These are phyloP conservation scores for Myodes glareolus DNA, from an alignment of 2,113 vertebrate species.

Conservation along the genomic window DNA sequence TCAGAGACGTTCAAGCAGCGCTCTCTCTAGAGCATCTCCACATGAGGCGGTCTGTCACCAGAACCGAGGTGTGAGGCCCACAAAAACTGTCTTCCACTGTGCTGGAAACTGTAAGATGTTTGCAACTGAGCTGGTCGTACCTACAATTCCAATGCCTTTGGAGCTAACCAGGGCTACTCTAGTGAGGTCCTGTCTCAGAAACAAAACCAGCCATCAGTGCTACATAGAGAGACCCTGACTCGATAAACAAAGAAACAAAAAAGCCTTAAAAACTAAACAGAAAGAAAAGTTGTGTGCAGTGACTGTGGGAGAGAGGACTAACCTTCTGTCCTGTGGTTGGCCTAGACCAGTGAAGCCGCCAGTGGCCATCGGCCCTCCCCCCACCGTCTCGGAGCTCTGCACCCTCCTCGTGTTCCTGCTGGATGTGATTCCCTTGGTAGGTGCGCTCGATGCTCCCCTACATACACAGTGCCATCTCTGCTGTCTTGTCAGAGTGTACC, in stretches of 20 bases:
- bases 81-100: background rate
- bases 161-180: background rate
- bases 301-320: background rate
- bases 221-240: background rate
- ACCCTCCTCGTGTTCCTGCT: constrained; percentile 94
- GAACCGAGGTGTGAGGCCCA: background rate
- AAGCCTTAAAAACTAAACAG: background rate
- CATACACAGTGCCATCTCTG: background rate
- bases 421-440: constrained; percentile 96
- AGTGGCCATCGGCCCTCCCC: constrained; percentile 72
- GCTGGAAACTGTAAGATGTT: background rate
- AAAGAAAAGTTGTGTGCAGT: too few species aligned
- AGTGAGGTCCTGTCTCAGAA: background rate
- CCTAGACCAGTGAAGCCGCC: constrained; percentile 79
- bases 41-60: background rate
- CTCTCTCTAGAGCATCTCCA: background rate
- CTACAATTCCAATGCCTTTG: background rate
- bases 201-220: background rate
- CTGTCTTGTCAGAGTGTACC: background rate
- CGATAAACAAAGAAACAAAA: too few species aligned
- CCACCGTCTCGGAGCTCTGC: constrained; percentile 92
- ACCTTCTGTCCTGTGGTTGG: constrained; percentile 66
- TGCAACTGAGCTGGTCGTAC: background rate
- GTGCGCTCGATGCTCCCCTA: background rate
- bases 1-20: background rate